These are phyloP conservation scores for Orthonychiurus folsomi DNA, from an alignment of 2,888 invertebrate species.

Conservation along the genomic window DNA sequence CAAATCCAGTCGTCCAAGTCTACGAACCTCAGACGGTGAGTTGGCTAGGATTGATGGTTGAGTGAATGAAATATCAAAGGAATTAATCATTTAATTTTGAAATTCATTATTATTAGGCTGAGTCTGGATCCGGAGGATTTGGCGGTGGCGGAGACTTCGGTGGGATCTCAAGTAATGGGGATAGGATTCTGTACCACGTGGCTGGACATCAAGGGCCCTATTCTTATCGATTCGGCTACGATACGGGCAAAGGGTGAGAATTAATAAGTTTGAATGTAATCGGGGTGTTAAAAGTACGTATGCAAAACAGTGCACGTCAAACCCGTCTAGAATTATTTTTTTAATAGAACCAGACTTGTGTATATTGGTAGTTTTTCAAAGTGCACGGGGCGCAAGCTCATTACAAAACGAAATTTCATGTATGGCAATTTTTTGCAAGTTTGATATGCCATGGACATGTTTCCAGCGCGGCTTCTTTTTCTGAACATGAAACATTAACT, in stretches of 20 bases:
- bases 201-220: slow-evolving; percentile 72
- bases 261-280: slow-evolving; percentile 10
- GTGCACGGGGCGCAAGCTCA: no score
- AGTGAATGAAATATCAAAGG: neutral
- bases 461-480: no score
- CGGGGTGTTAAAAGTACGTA: slow-evolving; percentile 9
- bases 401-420: no score
- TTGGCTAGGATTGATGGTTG: neutral
- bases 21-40: slow-evolving; percentile 27
- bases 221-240: slow-evolving; percentile 73
- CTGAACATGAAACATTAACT: no score
- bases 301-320: no score
- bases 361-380: slow-evolving; percentile 4
- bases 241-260: slow-evolving; percentile 70
- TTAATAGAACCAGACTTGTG: no score
- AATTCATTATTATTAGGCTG: slow-evolving; percentile 28
- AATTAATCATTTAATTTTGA: slow-evolving; percentile 9
- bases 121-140: slow-evolving; percentile 12
- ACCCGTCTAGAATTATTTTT: no score
- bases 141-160: slow-evolving; percentile 23
- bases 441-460: no score
- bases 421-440: no score
- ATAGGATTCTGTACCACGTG: slow-evolving; percentile 56
- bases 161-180: slow-evolving; percentile 46
- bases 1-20: slow-evolving; percentile 18